Evolutionary conservation across 2,113 vertebrate genomes (phyloP).

Genomic region (Zosterops hypoxanthus): DNA sequence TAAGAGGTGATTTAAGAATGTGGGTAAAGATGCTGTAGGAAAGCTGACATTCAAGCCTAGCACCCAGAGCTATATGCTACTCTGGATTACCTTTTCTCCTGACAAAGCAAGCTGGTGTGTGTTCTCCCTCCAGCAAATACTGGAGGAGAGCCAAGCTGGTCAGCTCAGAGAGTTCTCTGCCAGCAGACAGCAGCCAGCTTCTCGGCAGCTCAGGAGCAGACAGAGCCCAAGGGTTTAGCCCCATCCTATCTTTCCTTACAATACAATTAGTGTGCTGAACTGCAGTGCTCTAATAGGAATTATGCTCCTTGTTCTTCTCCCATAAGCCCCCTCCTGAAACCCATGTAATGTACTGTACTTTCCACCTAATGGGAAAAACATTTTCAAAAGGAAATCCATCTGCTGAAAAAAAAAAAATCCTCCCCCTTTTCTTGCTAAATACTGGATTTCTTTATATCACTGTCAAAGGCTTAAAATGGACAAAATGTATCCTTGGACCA

Average conservation of each 20-base stretch:
- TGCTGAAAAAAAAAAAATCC: not conserved
- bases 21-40: not conserved
- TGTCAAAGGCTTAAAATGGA: not conserved
- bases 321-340: not conserved
- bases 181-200: not conserved
- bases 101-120: fast-evolving
- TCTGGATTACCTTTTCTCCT: not conserved
- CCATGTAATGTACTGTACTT: not conserved
- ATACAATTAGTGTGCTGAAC: not conserved
- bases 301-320: not conserved
- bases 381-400: not conserved
- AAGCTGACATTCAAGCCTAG: not conserved
- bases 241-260: not conserved
- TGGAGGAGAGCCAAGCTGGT: not conserved
- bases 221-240: not conserved
- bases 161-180: not conserved
- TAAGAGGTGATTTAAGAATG: not conserved
- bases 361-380: not conserved
- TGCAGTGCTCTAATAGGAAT: not conserved
- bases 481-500: not conserved
- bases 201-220: not conserved
- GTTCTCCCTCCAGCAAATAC: not conserved
- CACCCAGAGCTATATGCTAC: not conserved
- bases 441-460: not conserved
- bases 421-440: not conserved